Evolutionary conservation across 2,797 vertebrate species (phyloP).

Genomic region (Pampus argenteus): DNA sequence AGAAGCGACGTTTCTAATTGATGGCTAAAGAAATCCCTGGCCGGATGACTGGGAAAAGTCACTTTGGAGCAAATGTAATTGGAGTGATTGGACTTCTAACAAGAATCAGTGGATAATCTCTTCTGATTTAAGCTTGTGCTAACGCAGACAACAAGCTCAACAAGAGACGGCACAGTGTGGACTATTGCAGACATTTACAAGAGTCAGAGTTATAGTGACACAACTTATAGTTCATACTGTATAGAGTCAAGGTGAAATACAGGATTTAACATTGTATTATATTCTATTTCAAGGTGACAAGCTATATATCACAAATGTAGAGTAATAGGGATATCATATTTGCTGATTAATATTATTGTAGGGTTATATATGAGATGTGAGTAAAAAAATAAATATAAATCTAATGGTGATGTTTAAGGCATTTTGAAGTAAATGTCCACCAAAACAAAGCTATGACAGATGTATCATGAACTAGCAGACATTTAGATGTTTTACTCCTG

Average conservation of each 20-base stretch:
- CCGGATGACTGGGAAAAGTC: slow-evolving; percentile 91
- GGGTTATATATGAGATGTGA: slow-evolving; percentile 69
- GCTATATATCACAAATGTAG: slow-evolving; percentile 84
- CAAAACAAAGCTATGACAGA: not conserved
- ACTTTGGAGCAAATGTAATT: slow-evolving; percentile 97
- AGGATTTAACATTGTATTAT: not conserved
- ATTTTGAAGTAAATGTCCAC: not conserved
- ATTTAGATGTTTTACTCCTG: not conserved
- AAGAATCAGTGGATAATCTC: slow-evolving; percentile 78
- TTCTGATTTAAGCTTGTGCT: slow-evolving; percentile 60
- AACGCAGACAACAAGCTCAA: slow-evolving; percentile 57
- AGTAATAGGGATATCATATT: not conserved
- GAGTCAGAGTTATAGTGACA: slow-evolving; percentile 22
- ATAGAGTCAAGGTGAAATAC: slow-evolving; percentile 18
- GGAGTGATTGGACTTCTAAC: slow-evolving; percentile 91
- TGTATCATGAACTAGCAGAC: not conserved
- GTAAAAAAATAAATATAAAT: not conserved
- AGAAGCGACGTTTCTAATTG: slow-evolving; percentile 97
- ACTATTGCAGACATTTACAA: slow-evolving; percentile 34
- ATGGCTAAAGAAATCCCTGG: slow-evolving; percentile 93
- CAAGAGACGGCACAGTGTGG: slow-evolving; percentile 14
- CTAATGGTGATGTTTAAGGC: not conserved
- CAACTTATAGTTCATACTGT: not conserved
- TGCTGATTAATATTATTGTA: not conserved
- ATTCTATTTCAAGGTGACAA: slow-evolving; percentile 12